These are phyloP conservation scores for Lagodon rhomboides DNA, from an alignment of 2,797 vertebrate genomes.

Conservation along the genomic window DNA sequence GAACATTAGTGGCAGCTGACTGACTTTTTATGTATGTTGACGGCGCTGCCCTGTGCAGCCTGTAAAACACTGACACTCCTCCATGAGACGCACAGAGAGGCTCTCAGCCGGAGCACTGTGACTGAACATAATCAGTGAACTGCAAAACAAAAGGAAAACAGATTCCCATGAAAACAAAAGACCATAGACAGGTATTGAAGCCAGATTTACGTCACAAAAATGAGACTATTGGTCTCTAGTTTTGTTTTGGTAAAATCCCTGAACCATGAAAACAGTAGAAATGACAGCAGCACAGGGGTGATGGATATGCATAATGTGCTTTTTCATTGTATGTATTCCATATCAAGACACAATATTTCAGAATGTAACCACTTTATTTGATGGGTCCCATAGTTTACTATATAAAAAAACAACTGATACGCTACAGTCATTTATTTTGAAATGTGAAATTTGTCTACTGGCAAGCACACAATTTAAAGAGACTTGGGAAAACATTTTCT, in stretches of 20 bases:
- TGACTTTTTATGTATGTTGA: neutral
- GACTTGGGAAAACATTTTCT: neutral
- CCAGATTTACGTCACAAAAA: neutral
- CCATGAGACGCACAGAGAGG: neutral
- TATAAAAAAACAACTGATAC: neutral
- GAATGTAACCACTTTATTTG: neutral
- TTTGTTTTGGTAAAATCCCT: neutral
- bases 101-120: neutral
- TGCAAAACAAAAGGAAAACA: neutral
- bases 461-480: neutral
- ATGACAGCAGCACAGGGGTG: neutral
- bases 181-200: neutral
- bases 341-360: neutral
- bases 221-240: neutral
- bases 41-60: neutral
- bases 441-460: neutral
- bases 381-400: neutral
- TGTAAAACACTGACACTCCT: neutral
- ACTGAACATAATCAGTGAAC: neutral
- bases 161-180: neutral
- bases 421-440: neutral
- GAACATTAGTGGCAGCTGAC: neutral
- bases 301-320: no score
- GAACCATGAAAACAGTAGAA: neutral
- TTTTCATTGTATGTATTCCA: neutral